Percentiles rank a stretch among this genome's conserved stretches.
phyloP scores from a whole-genome alignment of 2,113 vertebrate genomes.

The Hippocampus barbouri region DNA sequence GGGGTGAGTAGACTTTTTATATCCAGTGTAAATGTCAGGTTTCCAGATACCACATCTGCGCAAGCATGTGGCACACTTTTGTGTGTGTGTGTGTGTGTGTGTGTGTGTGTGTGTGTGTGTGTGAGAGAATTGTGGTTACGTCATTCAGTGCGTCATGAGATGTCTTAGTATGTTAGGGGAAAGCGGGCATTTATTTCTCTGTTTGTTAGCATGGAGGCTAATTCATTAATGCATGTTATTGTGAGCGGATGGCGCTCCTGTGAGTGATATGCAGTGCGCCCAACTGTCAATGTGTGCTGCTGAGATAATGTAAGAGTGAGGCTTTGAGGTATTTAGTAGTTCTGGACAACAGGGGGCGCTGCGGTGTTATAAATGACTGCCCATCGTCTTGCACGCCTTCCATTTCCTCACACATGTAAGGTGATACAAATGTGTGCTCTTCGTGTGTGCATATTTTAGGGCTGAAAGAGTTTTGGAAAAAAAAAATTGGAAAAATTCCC shows the following conservation, averaged over 20 bases:
- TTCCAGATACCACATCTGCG: no score
- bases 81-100: no score
- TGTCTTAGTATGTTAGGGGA: background rate
- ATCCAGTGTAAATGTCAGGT: no score
- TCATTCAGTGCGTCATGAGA: no score
- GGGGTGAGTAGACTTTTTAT: no score
- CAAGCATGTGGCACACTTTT: no score
- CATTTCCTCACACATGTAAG: background rate
- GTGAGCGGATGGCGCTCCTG: conserved; percentile 5
- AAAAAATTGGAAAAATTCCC: no score
- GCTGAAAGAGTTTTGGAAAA: no score
- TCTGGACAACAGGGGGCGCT: conserved; percentile 44
- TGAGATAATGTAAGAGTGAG: conserved; percentile 48
- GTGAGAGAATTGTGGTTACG: no score
- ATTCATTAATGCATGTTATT: background rate
- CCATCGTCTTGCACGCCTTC: background rate
- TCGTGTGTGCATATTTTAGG: background rate
- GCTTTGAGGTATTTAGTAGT: conserved; percentile 6
- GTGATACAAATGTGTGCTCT: background rate
- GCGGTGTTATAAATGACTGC: background rate
- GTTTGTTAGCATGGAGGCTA: background rate
- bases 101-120: no score
- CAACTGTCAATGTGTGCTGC: conserved; percentile 48
- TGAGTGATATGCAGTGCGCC: conserved; percentile 18
- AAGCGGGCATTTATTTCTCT: background rate